Percentiles rank a stretch among this genome's conserved stretches.
phyloP scores from a whole-genome alignment of 2,797 vertebrate species.

The Mormyrops boulengeri region DNA sequence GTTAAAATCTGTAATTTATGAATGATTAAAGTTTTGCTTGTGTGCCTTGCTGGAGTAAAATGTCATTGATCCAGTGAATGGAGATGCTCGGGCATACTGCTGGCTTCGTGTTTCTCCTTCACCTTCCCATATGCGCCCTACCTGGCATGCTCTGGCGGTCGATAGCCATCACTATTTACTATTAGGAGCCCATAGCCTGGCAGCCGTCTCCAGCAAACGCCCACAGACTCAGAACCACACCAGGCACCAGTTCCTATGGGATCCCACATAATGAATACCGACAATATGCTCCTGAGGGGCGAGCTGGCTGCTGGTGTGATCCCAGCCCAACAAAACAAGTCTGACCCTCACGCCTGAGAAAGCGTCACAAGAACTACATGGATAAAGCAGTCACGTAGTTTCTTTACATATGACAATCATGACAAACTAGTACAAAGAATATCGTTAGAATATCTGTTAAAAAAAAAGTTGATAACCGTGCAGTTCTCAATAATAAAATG shows the following conservation, averaged over 20 bases:
- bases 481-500: background rate
- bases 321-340: background rate
- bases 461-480: background rate
- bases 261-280: constrained; percentile 25
- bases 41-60: constrained; percentile 45
- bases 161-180: constrained; percentile 30
- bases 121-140: background rate
- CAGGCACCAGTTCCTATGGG: background rate
- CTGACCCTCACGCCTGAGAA: background rate
- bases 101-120: constrained; percentile 20
- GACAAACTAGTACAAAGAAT: background rate
- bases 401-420: background rate
- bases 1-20: constrained; percentile 42
- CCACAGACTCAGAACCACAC: constrained; percentile 17
- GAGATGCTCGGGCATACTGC: constrained; percentile 15
- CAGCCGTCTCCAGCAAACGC: constrained; percentile 30
- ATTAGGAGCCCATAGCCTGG: constrained; percentile 40
- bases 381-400: background rate
- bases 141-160: constrained; percentile 22
- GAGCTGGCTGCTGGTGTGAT: background rate
- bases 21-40: constrained; percentile 24
- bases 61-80: constrained; percentile 45
- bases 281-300: background rate
- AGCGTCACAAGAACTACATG: background rate
- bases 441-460: background rate